Evolutionary conservation across 2,888 invertebrate species (phyloP), one percentile per base, ranked within the genome.

Genomic region (Microplitis manilae): DNA sequence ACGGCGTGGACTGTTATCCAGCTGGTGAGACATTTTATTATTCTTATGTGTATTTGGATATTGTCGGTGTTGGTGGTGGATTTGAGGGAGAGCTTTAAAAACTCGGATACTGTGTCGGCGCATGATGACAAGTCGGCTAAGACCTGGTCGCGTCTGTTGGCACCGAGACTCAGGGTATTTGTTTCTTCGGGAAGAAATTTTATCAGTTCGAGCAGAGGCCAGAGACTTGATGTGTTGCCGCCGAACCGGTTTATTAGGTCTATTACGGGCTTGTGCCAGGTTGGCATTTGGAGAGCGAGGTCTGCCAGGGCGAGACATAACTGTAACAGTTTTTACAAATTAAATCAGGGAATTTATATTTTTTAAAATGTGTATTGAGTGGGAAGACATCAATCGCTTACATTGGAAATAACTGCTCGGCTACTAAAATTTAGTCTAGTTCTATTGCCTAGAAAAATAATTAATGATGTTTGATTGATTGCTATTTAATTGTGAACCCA

Each of bases 121-220:
- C 95, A 95, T 67, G 92, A 91, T 84, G 94, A 93, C 80, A 98
- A 92, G 87, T 98, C 96, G 75, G 94, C 92, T 83, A 95, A 93
- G 65, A 99, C 93, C 85, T 97, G 96, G 80, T 94, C 93, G 79
- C 98, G 92, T 79, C 99, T 92, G 90, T 98, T 99, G 81, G 96
- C 96, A 61, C 98, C 99, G 79, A 99, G 92, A 85, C 91, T 88
- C 68, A 61, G 69, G 0, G 95, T 95, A 88, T 95, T 95, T 77
- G 98, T 94, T 93, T 99, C 99, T 91, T 99, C 99, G 5, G 99
- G 98, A 85, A 99, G 91, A 39, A 98, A 96, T 68, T 96, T 97
- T 82, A 99, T 92, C 82, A 99, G 94, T 92, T 98, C 98, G 83
- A 99, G 90, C 78, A 99, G 91, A 39, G 97, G 96, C 92, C 95